Conservation (phyloP, 2,888 invertebrate genomes). For the Synergus umbraculus region DNA sequence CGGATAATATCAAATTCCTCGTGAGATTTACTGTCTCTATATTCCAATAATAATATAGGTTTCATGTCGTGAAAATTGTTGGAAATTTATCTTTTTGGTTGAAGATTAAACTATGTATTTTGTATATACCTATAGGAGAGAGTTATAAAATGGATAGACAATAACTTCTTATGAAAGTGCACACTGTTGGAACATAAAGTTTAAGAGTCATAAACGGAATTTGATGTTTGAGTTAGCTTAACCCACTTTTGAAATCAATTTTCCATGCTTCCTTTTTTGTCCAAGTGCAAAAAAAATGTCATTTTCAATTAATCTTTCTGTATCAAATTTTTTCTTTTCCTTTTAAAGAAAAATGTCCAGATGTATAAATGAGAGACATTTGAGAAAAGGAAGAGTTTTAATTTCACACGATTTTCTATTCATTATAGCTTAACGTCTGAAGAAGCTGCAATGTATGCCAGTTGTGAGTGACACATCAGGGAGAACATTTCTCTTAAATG, state of each 20-base stretch:
- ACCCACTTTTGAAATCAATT: neutral
- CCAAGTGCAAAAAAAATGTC: no score
- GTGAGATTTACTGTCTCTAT: neutral
- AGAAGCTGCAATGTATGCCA: slow-evolving; percentile 16
- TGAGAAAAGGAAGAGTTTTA: slow-evolving; percentile 26
- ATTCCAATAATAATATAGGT: no score
- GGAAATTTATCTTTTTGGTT: no score
- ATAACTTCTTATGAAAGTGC: neutral
- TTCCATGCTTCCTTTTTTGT: neutral
- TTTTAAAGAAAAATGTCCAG: neutral
- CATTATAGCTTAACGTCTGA: slow-evolving; percentile 7
- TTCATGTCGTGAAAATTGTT: no score
- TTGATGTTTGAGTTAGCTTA: neutral
- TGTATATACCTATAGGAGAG: neutral
- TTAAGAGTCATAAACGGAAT: neutral
- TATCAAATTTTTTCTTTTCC: neutral
- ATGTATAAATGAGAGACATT: slow-evolving; percentile 16
- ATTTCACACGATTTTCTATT: slow-evolving; percentile 35
- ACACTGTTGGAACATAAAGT: neutral
- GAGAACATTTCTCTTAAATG: slow-evolving; percentile 14
- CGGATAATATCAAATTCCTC: neutral
- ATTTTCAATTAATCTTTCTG: no score
- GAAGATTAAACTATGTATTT: no score
- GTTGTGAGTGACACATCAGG: slow-evolving; percentile 20
- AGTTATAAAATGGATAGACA: neutral